Percentiles rank a stretch among this genome's conserved stretches.
These are phyloP conservation scores for Scolopax bukidnonensis DNA, from an alignment of 2,797 vertebrate genomes.

Conservation along the genomic window DNA sequence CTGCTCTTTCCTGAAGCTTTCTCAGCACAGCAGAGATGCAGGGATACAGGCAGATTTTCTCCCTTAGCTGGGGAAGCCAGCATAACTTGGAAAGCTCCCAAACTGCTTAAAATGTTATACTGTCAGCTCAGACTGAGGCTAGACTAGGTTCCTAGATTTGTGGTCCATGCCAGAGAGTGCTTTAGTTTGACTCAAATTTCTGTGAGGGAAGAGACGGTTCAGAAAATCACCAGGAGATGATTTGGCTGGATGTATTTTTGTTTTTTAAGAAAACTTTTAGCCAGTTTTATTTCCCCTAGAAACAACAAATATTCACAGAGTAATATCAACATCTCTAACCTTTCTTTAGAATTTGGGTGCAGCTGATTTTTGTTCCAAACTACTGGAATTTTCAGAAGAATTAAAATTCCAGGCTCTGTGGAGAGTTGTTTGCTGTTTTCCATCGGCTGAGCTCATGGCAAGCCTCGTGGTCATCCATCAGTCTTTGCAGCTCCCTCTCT, in stretches of 20 bases:
- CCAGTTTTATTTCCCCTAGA: not conserved
- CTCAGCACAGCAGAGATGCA: not conserved
- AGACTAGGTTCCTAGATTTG: not conserved
- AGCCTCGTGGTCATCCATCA: rapidly evolving
- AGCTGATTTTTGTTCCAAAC: not conserved
- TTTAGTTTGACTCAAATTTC: not conserved
- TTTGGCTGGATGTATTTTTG: too few relatives aligned
- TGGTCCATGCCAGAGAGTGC: not conserved
- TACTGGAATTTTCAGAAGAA: not conserved
- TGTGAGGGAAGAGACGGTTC: not conserved
- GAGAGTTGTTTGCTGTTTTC: not conserved
- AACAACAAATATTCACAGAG: not conserved
- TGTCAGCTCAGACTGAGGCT: not conserved
- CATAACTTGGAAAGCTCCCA: not conserved
- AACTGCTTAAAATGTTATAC: not conserved
- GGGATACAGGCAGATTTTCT: not conserved
- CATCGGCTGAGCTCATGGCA: not conserved
- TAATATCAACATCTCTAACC: not conserved
- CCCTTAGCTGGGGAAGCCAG: not conserved
- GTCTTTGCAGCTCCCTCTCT: not conserved
- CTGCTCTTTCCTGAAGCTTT: not conserved
- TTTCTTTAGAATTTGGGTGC: not conserved
- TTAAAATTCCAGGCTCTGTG: not conserved
- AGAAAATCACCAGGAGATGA: not conserved
- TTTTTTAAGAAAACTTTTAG: not conserved